Conservation (phyloP, 2,888 invertebrate species). For the Therioaphis trifolii region DNA sequence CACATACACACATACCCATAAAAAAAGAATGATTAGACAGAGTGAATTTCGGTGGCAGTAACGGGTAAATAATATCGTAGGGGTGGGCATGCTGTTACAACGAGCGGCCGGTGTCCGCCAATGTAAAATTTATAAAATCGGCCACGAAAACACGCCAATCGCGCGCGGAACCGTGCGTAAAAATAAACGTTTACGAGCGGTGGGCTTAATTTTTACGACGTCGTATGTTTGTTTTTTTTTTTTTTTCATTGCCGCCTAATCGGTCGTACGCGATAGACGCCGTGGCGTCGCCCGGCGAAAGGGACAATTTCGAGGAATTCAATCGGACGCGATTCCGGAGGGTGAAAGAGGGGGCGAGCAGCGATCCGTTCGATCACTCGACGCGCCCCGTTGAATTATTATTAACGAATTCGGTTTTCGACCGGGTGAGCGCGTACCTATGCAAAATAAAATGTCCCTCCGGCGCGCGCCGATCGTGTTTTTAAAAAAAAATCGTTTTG, state of each 20-base stretch:
- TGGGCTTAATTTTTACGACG: conserved; percentile 28
- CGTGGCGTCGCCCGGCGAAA: conserved; percentile 20
- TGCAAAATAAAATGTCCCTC: conserved; percentile 1
- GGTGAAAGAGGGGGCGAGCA: conserved; percentile 33
- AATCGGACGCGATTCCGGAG: neutral
- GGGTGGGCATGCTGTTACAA: too few relatives aligned
- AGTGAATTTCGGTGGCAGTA: too few relatives aligned
- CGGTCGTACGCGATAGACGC: neutral
- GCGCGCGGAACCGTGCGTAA: neutral
- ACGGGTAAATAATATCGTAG: too few relatives aligned
- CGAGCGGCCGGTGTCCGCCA: neutral
- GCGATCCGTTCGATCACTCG: conserved; percentile 28
- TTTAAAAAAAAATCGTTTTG: neutral
- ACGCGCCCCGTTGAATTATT: conserved; percentile 55
- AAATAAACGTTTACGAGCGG: conserved; percentile 14
- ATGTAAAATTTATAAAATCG: conserved; percentile 4
- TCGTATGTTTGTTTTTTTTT: neutral
- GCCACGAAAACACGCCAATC: neutral
- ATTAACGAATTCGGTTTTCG: conserved; percentile 51
- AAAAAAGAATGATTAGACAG: conserved; percentile 16
- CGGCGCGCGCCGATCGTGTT: neutral
- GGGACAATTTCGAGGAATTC: conserved; percentile 52
- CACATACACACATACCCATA: neutral
- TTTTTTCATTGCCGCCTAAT: conserved; percentile 4
- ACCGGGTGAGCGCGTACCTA: neutral